A percentile compares a stretch with the other conserved stretches of the same genome.
Evolutionary conservation across 1,140 invertebrate genomes (phyloP).

Genomic region (Drosophila willistoni): DNA sequence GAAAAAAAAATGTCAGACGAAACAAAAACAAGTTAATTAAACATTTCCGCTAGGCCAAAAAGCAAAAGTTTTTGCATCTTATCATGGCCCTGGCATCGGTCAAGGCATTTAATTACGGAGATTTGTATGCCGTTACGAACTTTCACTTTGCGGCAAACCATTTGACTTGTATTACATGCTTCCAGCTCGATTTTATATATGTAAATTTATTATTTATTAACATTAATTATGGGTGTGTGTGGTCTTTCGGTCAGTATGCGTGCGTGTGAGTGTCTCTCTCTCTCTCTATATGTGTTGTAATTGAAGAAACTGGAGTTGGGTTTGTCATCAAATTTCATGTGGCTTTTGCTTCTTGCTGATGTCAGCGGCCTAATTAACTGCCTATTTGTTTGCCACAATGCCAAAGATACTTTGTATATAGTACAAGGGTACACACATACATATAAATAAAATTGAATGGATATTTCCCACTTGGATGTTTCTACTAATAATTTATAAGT

Average conservation of each 20-base stretch:
- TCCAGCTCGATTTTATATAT: constrained; percentile 53
- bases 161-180: constrained; percentile 59
- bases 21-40: constrained; percentile 78
- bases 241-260: constrained; percentile 40
- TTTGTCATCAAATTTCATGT: constrained; percentile 64
- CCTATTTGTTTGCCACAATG: constrained; percentile 49
- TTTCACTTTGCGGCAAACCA: constrained; percentile 60
- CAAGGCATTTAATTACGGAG: constrained; percentile 67
- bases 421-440: background rate
- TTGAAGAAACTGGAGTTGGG: constrained; percentile 53
- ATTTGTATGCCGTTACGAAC: constrained; percentile 71
- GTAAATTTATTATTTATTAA: constrained; percentile 81
- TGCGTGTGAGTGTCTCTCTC: constrained; percentile 13
- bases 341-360: constrained; percentile 51
- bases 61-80: constrained; percentile 65
- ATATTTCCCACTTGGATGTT: too few species aligned
- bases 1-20: constrained; percentile 15
- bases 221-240: constrained; percentile 73
- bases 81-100: constrained; percentile 63
- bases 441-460: background rate
- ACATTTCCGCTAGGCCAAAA: constrained; percentile 57
- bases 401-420: background rate
- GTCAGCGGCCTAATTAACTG: constrained; percentile 73
- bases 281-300: constrained; percentile 37
- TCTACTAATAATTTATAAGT: too few species aligned